These are phyloP conservation scores for Limnephilus lunatus DNA, from an alignment of 2,888 invertebrate species.

Conservation along the genomic window DNA sequence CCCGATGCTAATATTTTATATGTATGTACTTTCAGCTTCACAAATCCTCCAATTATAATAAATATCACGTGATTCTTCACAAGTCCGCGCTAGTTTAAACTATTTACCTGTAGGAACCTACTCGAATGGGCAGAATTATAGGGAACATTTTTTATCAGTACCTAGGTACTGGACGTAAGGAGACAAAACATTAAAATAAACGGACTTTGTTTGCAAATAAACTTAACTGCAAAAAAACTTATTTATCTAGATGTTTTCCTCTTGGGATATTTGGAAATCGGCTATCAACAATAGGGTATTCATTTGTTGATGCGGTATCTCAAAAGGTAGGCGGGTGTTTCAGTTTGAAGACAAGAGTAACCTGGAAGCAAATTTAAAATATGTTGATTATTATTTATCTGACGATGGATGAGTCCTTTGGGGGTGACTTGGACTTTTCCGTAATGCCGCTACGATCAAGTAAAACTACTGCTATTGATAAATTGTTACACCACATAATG, in stretches of 20 bases:
- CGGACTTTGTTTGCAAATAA: no score
- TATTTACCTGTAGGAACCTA: no score
- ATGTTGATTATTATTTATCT: background rate
- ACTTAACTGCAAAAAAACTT: background rate
- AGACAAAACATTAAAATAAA: no score
- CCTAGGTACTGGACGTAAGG: no score
- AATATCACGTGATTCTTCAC: no score
- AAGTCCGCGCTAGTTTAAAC: no score
- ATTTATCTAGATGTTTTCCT: background rate
- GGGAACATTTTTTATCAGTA: no score
- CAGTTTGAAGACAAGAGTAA: background rate
- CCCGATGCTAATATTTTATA: no score
- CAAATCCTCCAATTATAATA: no score
- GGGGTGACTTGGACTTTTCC: slow-evolving; percentile 8
- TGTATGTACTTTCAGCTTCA: no score
- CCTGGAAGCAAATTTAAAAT: background rate
- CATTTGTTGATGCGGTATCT: background rate
- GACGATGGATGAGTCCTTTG: slow-evolving; percentile 39
- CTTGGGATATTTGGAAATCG: background rate
- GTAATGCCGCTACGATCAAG: background rate
- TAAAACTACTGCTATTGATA: background rate
- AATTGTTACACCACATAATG: background rate
- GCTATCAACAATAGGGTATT: background rate
- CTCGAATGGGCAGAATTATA: no score
- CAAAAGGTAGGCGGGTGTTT: background rate